phyloP scores from a whole-genome alignment of 1,140 invertebrate genomes.

The Drosophila arawakana region DNA sequence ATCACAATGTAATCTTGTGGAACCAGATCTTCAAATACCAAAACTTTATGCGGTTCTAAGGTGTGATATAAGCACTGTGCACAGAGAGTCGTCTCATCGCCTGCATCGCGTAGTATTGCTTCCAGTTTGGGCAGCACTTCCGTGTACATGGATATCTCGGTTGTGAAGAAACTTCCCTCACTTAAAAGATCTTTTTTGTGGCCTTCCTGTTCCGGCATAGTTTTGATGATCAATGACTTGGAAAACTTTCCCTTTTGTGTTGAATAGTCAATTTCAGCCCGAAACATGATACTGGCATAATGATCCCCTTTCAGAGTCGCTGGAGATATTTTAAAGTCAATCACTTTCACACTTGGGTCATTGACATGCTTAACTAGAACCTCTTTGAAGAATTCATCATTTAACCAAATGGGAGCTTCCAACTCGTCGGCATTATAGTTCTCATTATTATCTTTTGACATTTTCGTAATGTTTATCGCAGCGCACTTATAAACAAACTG shows the following conservation, averaged over 20 bases:
- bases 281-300: constrained; percentile 76
- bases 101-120: constrained; percentile 36
- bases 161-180: constrained; percentile 46
- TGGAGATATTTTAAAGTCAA: constrained; percentile 44
- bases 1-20: constrained; percentile 3
- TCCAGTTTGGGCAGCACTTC: constrained; percentile 57
- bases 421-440: constrained; percentile 22
- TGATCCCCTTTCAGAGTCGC: constrained; percentile 71
- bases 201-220: constrained; percentile 54
- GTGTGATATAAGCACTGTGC: constrained; percentile 17
- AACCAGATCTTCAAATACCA: constrained; percentile 26
- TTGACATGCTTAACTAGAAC: constrained; percentile 43
- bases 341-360: constrained; percentile 30
- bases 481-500: constrained; percentile 13
- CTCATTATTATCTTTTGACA: constrained; percentile 24
- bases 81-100: constrained; percentile 10
- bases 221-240: constrained; percentile 26
- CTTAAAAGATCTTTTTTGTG: constrained; percentile 59
- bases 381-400: constrained; percentile 49
- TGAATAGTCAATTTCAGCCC: constrained; percentile 26
- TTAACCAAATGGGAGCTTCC: constrained; percentile 58
- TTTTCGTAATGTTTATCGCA: background rate
- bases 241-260: background rate
- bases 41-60: constrained; percentile 3
- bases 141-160: constrained; percentile 61